Percentiles rank a stretch among this genome's conserved stretches.
Conservation (phyloP, 2,113 vertebrate genomes). For the Chloropsis cyanopogon region DNA sequence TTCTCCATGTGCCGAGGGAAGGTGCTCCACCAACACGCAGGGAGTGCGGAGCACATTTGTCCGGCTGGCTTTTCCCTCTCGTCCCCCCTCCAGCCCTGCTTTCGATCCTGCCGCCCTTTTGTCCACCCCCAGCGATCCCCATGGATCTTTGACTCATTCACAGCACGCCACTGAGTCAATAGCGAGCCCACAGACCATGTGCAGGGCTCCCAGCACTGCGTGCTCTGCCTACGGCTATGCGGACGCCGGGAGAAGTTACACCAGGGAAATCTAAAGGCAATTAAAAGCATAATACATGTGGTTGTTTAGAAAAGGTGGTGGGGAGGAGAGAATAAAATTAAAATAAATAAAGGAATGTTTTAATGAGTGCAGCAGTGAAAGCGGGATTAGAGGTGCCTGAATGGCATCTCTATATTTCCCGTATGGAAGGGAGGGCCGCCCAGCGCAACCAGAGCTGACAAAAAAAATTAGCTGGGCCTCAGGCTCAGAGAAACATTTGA, state of each 20-base stretch:
- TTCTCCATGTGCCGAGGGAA: background rate
- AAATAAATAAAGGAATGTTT: conserved; percentile 67
- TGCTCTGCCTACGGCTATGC: conserved; percentile 22
- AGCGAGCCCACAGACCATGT: conserved; percentile 15
- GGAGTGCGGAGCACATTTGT: fast-evolving
- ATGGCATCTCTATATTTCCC: conserved; percentile 64
- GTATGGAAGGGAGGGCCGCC: conserved; percentile 40
- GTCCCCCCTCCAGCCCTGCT: background rate
- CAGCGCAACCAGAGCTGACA: conserved; percentile 43
- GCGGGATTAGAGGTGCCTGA: conserved; percentile 48
- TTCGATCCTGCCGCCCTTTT: background rate
- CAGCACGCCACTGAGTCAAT: conserved; percentile 48
- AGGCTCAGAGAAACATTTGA: conserved; percentile 47
- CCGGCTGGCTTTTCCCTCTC: background rate
- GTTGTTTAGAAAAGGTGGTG: conserved; percentile 62
- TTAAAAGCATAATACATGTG: conserved; percentile 57
- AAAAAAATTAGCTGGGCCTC: conserved; percentile 52
- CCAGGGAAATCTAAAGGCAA: conserved; percentile 62
- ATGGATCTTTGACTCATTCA: conserved; percentile 41
- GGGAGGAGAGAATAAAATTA: conserved; percentile 63
- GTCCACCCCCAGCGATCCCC: background rate
- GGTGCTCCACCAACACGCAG: fast-evolving
- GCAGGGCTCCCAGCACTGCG: background rate
- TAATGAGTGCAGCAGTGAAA: conserved; percentile 59
- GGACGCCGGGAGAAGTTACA: conserved; percentile 8